Evolutionary conservation across 2,888 invertebrate species (phyloP), one percentile per base, ranked within the genome.

Genomic region (Cynaeus angustus): DNA sequence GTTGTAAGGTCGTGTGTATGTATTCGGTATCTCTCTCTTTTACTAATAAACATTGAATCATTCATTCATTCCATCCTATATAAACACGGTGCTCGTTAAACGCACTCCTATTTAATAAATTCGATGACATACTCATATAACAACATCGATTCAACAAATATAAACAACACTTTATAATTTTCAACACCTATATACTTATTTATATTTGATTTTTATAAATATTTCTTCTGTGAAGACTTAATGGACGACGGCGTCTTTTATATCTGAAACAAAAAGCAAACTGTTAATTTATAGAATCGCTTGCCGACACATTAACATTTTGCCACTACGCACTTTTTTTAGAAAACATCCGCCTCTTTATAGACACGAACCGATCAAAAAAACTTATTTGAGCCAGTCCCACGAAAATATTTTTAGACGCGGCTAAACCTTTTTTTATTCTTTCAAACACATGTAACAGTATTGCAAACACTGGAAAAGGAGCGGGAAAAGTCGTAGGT

Each of bases 1-100:
- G 72, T 76, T 75, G 75, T 79, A 81, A 81, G 80, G 78, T 78
- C 79, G 79, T 72, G 66, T 76, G 74, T 73, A 74, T 70, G 28
- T 46, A 43, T 67, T 66, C 70, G 65, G 64, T 64, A 52, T 64
- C 68, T 67, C 72, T 71, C 68, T 72, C 71, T 67, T 71, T 71
- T 68, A 67, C 69, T 71, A 66, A 71, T 74, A 73, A 74, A 74
- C 72, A 73, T 74, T 73, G 75, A 74, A 73, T 74, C 72, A 73
- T 75, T 76, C 76, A 76, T 75, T 75, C 73, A 75, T 76, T 68
- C 48, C 67, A 50, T 46, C 61, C 43, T 46, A 67, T 70, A 67
- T 71, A 67, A 71, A 71, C 70, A 67, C 64, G 53, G 48, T 41
- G 59, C 58, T 56, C 56, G 66, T 59, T 59, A 53, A 66, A 71